Evolutionary conservation across 2,888 invertebrate species (phyloP).

Genomic region (Andricus curvator): DNA sequence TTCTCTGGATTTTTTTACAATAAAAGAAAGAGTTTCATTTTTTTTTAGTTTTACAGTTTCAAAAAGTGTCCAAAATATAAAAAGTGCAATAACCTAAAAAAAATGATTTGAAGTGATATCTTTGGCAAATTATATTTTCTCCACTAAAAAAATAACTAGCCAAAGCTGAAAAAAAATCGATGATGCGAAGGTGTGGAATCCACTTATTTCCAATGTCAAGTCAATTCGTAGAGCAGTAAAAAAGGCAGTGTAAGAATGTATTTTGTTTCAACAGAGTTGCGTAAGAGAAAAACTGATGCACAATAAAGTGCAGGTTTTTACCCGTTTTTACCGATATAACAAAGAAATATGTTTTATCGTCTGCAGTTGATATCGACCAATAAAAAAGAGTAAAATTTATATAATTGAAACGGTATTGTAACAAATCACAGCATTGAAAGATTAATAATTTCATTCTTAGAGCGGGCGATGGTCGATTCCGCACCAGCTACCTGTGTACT

Average conservation of each 20-base stretch:
- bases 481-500: too few species aligned
- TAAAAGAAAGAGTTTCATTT: too few species aligned
- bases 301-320: constrained; percentile 7
- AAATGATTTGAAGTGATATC: too few species aligned
- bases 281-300: constrained; percentile 23
- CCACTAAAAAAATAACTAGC: too few species aligned
- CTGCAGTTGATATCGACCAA: neutral
- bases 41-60: too few species aligned
- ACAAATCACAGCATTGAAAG: constrained; percentile 6
- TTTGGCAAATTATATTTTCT: too few species aligned
- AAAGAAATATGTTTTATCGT: neutral
- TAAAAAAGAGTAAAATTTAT: neutral
- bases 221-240: neutral
- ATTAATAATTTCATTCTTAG: constrained; percentile 21
- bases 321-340: constrained; percentile 36
- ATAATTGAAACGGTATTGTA: neutral
- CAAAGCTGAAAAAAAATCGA: too few species aligned
- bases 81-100: too few species aligned
- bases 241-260: constrained; percentile 14
- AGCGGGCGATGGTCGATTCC: too few species aligned
- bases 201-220: neutral
- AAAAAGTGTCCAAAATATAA: too few species aligned
- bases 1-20: too few species aligned
- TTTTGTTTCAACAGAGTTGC: constrained; percentile 11
- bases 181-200: too few species aligned